Base-by-base conservation (phyloP, 2,797 vertebrate species). In the Natrix natrix region DNA sequence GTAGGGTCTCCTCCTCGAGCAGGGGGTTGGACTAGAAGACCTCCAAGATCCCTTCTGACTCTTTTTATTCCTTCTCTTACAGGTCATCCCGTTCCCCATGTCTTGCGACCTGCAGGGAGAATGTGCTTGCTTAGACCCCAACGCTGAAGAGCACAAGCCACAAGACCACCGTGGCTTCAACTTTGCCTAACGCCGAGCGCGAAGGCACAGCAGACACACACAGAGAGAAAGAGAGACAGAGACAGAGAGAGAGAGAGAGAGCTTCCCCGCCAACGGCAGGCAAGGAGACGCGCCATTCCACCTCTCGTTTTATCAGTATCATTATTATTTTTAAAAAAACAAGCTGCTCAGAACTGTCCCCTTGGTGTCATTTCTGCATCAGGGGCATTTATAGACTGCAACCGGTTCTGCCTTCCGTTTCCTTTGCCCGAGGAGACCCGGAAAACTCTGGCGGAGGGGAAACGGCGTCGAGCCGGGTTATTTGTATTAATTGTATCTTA, bases 31-130 rank as follows among this genome's bases (percentile, higher is more conserved):
- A n/a, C 0, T 13, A n/a, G 28, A 66, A 6, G 28, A 66, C 28
- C 63, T 16, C 63, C 28, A 16, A 16, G 14, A 5, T 69, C n/a
- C 14, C n/a, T 17, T 69, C n/a, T 7, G 6, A 69, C 14, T 17
- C 66, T 32, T 14, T 97, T 4, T 37, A 37, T 7, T 52, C 95
- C 24, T 56, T 91, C 91, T 94, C 16, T 69, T 93, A 11, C 95
- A 99, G 99, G 99, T 99, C 96, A 99, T 98, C 91, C 99, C 99
- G 0, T 99, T 99, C 95, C 99, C 99, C 86, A 98, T 99, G 98
- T 99, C 98, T 92, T 99, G 99, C 94, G 98, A 99, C 96, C 97
- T 98, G 37, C 98, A 98, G 96, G 98, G 98, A 92, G 99, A 99
- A 87, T 99, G 99, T 94, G 98, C 99, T 96, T 99, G 99, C 94